Base-by-base conservation (phyloP, 1,140 invertebrate species). In the Nasonia giraulti region DNA sequence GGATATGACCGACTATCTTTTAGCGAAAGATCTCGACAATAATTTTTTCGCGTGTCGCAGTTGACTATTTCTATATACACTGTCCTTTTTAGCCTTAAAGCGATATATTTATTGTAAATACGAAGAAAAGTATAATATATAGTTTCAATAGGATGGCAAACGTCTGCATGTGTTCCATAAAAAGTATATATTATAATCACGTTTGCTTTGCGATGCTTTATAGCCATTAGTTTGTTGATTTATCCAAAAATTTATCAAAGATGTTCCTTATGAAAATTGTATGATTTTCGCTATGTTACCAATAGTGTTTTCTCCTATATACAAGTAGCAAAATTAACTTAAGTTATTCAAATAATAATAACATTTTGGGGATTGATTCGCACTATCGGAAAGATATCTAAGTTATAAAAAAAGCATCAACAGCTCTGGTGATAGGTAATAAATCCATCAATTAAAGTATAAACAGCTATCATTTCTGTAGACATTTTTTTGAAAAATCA, bases 31-130 rank as follows among this genome's bases (percentile, higher is more conserved):
- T 79, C 27, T 27, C 40, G 82, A 84, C 76, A 84, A 80, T 79
- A 84, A 80, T 62, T 68, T 68, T 71, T 74, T 76, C n/a, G 17
- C n/a, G 5, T 37, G n/a, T 74, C 4, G 77, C 69, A 55, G 44
- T 80, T 33, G 33, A 80, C 69, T 84, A 75, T 84, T 80, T 84
- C 47, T 84, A 84, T 14, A 74, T 14, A 74, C 55, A 66, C 23
- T 82, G n/a, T 66, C 11, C 73, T 66, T 75, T 80, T 71, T 73
- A 80, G 80, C 37, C 69, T 85, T 69, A 23, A 2, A 50, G 62
- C 33, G 37, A 80, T 77, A 81, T 77, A 81, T 85, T 85, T 81
- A 77, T 69, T 85, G 79, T 85, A 85, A 82, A 82, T 85, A 82
- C 12, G 33, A 77, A 66, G 47, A 50, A 44, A 75, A 8, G 44